phyloP scores from a whole-genome alignment of 2,797 vertebrate genomes.

The Myotis daubentonii region DNA sequence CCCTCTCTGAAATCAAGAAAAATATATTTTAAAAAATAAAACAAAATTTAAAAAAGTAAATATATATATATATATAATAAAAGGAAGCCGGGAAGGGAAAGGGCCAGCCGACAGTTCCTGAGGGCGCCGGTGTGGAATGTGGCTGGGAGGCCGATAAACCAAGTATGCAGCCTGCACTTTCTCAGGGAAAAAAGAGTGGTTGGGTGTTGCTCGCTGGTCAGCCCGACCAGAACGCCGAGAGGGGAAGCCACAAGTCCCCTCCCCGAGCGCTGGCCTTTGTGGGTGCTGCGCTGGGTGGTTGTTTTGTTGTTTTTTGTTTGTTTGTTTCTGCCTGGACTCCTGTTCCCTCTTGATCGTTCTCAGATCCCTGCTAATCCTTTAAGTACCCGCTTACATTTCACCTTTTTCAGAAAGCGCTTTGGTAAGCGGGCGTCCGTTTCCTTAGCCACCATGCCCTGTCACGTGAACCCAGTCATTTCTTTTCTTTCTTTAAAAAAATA shows the following conservation, averaged over 20 bases:
- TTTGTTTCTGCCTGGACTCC: background rate
- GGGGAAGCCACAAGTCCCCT: background rate
- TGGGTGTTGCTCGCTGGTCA: background rate
- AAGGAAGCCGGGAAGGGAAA: background rate
- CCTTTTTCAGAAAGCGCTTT: conserved; percentile 4
- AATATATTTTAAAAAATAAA: too few relatives aligned
- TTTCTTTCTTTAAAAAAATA: background rate
- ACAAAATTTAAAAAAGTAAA: too few relatives aligned
- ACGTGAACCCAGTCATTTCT: background rate
- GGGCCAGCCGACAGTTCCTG: background rate
- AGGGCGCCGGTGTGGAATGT: background rate
- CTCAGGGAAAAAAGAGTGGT: background rate
- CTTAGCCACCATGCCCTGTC: background rate
- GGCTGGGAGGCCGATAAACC: background rate
- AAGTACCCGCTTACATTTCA: background rate
- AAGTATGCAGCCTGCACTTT: background rate
- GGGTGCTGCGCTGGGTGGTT: background rate
- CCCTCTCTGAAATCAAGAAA: too few relatives aligned
- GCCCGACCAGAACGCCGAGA: background rate
- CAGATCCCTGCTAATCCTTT: background rate
- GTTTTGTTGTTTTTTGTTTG: too few relatives aligned
- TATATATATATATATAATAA: too few relatives aligned
- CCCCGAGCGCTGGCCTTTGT: background rate
- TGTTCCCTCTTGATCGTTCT: background rate
- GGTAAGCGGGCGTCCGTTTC: too few relatives aligned